A percentile compares a stretch with the other conserved stretches of the same genome.
Conservation (phyloP, 2,888 invertebrate species). For the Erebia ligea region DNA sequence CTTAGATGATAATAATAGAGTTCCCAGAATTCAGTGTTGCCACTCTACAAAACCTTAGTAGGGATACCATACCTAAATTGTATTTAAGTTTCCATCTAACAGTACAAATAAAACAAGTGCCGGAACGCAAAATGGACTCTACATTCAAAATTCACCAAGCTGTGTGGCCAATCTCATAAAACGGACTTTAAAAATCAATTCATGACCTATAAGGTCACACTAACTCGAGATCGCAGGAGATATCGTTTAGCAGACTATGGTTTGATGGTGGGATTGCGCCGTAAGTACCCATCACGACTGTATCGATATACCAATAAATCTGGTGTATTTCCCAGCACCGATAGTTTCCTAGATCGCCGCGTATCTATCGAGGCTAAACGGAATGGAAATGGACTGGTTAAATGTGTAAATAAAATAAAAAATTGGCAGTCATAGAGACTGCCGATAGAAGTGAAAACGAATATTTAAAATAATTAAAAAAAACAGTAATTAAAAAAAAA, state of each 20-base stretch:
- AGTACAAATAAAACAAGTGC: not conserved
- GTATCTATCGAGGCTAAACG: conserved; percentile 52
- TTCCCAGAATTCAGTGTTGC: no score
- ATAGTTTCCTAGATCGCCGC: conserved; percentile 64
- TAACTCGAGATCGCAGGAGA: conserved; percentile 56
- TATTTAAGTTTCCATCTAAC: no score
- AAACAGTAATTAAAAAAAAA: no score
- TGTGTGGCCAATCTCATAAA: conserved; percentile 31
- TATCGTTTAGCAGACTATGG: conserved; percentile 53
- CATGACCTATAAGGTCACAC: conserved; percentile 69
- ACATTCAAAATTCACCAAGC: conserved; percentile 18
- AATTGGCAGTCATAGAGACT: no score
- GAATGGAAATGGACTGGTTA: conserved; percentile 47
- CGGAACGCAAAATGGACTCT: not conserved
- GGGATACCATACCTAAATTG: no score
- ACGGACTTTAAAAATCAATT: conserved; percentile 73
- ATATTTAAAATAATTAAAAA: no score
- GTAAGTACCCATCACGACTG: conserved; percentile 68
- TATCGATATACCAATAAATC: conserved; percentile 78
- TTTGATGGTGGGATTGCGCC: conserved; percentile 56
- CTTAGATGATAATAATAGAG: no score
- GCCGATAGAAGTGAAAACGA: no score
- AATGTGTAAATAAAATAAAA: conserved; percentile 20
- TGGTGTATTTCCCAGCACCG: conserved; percentile 68
- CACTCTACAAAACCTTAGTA: no score